These are phyloP conservation scores for Propithecus perrieri DNA, from an alignment of 2,797 vertebrate genomes.

Conservation along the genomic window DNA sequence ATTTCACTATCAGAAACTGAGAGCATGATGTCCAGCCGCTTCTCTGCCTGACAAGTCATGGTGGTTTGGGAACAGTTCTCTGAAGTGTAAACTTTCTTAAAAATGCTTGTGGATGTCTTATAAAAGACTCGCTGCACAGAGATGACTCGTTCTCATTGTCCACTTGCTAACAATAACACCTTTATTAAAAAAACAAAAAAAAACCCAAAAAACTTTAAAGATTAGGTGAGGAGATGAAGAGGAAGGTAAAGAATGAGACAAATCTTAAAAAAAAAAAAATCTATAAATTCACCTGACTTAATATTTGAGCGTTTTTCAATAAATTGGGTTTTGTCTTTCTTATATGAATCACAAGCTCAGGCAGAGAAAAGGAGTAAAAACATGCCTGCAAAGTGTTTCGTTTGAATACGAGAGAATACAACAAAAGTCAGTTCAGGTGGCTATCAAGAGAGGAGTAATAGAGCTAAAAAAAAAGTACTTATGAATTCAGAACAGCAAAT, in stretches of 20 bases:
- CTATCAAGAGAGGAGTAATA: not conserved
- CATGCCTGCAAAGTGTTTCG: not conserved
- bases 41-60: not conserved
- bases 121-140: not conserved
- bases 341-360: not conserved
- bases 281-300: not conserved
- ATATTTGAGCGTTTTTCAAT: constrained; percentile 8
- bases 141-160: not conserved
- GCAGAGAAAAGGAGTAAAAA: not conserved
- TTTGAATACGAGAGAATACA: not conserved
- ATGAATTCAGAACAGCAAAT: constrained; percentile 55
- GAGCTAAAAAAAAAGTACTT: not conserved
- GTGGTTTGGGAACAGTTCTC: not conserved
- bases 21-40: not conserved
- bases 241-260: not conserved
- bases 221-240: not conserved
- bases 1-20: not conserved
- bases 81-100: not conserved
- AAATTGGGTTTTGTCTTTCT: not conserved
- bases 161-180: not conserved
- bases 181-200: not conserved
- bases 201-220: not conserved
- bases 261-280: not conserved
- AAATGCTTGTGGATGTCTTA: not conserved
- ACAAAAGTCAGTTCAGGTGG: not conserved